Percentiles rank a stretch among this genome's conserved stretches.
These are phyloP conservation scores for Augochlora pura DNA, from an alignment of 1,140 invertebrate genomes.

Conservation along the genomic window DNA sequence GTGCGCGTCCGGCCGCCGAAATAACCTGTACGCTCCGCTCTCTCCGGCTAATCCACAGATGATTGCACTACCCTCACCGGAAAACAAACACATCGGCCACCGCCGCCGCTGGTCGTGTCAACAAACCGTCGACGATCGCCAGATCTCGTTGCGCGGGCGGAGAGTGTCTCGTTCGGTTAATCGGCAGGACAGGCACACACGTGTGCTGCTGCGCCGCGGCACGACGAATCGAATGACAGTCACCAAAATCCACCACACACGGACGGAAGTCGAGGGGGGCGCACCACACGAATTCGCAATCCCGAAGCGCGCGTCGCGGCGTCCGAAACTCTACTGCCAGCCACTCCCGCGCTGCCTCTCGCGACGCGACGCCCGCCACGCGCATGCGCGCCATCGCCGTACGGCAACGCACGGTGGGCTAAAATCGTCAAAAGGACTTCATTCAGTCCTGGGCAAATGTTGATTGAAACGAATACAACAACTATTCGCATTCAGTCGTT, in stretches of 20 bases:
- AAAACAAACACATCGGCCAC: constrained; percentile 29
- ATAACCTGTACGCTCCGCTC: constrained; percentile 51
- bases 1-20: constrained; percentile 22
- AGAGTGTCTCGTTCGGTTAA: background rate
- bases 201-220: no score
- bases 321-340: constrained; percentile 72
- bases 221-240: background rate
- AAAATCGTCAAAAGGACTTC: no score
- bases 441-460: no score
- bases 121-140: constrained; percentile 32
- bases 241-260: background rate
- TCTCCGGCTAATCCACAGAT: constrained; percentile 53
- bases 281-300: background rate
- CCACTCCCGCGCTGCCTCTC: constrained; percentile 54
- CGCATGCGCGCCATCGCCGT: constrained; percentile 23
- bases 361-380: constrained; percentile 25
- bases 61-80: constrained; percentile 45
- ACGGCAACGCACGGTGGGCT: no score
- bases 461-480: no score
- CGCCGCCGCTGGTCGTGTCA: constrained; percentile 24
- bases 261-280: background rate
- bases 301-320: constrained; percentile 63
- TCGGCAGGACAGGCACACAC: constrained; percentile 6
- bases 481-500: no score
- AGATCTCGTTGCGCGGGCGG: background rate